Evolutionary conservation across 2,113 vertebrate genomes (phyloP).

Genomic region (Hydrochoerus hydrochaeris): DNA sequence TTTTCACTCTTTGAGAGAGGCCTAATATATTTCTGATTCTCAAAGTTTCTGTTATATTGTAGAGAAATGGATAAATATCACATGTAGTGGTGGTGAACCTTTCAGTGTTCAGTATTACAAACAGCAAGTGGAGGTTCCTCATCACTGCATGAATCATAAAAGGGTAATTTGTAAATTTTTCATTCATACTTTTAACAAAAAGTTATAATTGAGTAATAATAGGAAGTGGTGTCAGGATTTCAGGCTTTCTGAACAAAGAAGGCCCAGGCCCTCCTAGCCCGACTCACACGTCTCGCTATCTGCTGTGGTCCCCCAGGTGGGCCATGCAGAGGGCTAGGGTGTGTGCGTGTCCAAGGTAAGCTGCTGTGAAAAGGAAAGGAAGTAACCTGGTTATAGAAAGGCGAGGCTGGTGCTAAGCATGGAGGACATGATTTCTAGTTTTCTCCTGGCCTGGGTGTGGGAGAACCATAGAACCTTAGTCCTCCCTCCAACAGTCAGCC

Average conservation of each 20-base stretch:
- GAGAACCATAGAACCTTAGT: background rate
- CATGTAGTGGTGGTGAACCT: background rate
- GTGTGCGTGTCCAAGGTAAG: background rate
- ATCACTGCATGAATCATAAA: background rate
- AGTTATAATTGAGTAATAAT: background rate
- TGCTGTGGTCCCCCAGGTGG: background rate
- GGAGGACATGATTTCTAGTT: background rate
- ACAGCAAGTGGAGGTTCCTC: background rate
- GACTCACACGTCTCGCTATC: background rate
- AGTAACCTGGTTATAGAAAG: no score
- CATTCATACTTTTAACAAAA: background rate
- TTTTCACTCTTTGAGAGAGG: background rate
- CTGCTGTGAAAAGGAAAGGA: background rate
- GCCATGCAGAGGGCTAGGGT: accelerated
- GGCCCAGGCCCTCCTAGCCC: background rate
- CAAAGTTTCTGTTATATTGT: background rate
- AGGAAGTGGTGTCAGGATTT: background rate
- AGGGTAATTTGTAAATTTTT: background rate
- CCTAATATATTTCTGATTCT: background rate
- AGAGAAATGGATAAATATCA: background rate
- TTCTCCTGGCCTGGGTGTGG: no score
- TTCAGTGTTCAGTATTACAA: background rate
- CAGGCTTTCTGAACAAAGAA: background rate
- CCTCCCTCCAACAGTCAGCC: background rate
- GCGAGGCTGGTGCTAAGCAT: background rate